A percentile compares a stretch with the other conserved stretches of the same genome.
Conservation (phyloP, 1,140 invertebrate species). For the Drosophila sucinea region DNA sequence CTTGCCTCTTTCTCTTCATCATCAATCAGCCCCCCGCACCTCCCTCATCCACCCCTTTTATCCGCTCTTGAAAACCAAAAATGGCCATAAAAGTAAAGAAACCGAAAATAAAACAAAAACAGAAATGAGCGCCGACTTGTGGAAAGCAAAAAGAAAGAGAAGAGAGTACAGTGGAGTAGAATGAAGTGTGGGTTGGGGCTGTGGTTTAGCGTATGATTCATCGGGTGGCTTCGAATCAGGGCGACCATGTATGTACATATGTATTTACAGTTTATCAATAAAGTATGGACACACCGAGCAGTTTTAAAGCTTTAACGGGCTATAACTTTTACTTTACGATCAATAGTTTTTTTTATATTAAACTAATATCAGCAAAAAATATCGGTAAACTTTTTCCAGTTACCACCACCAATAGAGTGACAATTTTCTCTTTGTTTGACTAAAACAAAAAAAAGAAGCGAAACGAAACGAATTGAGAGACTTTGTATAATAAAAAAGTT, state of each 20-base stretch:
- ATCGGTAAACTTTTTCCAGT: too few species aligned
- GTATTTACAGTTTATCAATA: conserved; percentile 21
- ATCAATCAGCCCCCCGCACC: conserved; percentile 33
- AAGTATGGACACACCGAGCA: conserved; percentile 3
- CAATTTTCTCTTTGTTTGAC: not conserved
- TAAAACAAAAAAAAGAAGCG: not conserved
- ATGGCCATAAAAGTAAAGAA: conserved; percentile 49
- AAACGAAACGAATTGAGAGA: not conserved
- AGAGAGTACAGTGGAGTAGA: conserved; percentile 38
- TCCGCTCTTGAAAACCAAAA: conserved; percentile 15
- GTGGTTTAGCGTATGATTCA: conserved; percentile 57
- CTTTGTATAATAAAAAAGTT: not conserved
- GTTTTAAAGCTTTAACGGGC: not conserved
- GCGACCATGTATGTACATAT: conserved; percentile 68
- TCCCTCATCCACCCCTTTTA: too few species aligned
- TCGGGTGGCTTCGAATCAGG: conserved; percentile 46
- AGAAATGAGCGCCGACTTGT: conserved; percentile 35
- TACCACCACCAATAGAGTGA: too few species aligned
- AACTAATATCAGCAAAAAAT: too few species aligned
- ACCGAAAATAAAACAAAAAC: conserved; percentile 14
- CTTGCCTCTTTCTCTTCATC: not conserved
- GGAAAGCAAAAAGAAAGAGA: conserved; percentile 43
- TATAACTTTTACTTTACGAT: not conserved
- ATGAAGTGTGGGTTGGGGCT: conserved; percentile 51
- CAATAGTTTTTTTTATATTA: not conserved